Conservation (phyloP, 2,888 invertebrate species). For the Clepsis dumicolana region DNA sequence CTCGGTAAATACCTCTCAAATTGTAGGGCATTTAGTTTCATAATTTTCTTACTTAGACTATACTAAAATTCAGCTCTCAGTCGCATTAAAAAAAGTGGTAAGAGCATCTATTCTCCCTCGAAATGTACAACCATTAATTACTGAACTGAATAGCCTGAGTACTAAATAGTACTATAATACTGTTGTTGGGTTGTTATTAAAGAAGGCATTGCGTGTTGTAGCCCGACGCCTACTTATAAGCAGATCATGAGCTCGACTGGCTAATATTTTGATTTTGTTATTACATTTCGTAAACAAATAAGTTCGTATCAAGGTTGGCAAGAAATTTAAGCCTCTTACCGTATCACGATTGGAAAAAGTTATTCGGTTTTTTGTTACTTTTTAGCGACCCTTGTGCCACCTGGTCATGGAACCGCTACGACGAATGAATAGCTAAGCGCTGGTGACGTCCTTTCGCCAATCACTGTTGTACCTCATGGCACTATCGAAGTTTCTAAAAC, state of each 20-base stretch:
- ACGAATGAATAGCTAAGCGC: no score
- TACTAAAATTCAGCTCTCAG: no score
- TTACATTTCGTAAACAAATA: background rate
- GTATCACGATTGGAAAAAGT: background rate
- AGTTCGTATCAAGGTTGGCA: background rate
- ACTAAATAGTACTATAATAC: background rate
- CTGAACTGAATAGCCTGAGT: slow-evolving; percentile 6
- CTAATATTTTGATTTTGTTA: background rate
- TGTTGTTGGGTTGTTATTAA: slow-evolving; percentile 1
- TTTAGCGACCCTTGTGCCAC: no score
- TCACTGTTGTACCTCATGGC: no score
- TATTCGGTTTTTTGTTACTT: no score
- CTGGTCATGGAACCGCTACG: no score
- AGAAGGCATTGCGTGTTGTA: slow-evolving; percentile 17
- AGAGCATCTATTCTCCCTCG: background rate
- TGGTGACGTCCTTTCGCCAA: no score
- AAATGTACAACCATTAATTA: background rate
- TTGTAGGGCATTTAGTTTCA: no score
- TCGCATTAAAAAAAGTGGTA: no score
- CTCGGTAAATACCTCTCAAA: no score
- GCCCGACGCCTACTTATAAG: slow-evolving; percentile 11
- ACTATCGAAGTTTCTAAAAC: no score
- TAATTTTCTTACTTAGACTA: no score
- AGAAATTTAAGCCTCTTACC: background rate
- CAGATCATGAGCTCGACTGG: slow-evolving; percentile 12